phyloP scores from a whole-genome alignment of 1,140 invertebrate species.

The Aporrectodea caliginosa region DNA sequence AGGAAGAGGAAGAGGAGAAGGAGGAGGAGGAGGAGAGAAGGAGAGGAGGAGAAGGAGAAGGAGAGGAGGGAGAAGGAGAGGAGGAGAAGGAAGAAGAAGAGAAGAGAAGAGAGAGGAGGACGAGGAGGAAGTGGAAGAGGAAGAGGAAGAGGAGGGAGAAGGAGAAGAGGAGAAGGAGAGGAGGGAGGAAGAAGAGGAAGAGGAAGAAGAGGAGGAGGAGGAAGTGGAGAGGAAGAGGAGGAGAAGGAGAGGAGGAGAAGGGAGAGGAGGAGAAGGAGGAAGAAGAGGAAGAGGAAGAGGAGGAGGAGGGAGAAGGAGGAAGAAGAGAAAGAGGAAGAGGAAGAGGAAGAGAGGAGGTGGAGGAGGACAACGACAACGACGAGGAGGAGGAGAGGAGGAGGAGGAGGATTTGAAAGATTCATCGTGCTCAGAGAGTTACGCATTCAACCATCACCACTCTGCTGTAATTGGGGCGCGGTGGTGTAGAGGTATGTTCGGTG shows the following conservation, averaged over 20 bases:
- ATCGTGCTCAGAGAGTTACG: neutral
- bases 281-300: neutral
- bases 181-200: neutral
- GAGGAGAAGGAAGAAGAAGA: neutral
- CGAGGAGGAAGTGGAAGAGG: neutral
- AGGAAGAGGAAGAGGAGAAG: conserved; percentile 13
- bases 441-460: no score
- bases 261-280: conserved; percentile 9
- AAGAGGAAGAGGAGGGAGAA: neutral
- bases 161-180: neutral
- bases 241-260: no score
- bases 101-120: neutral
- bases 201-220: neutral
- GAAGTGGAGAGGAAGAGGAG: no score
- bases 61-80: neutral
- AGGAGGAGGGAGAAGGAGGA: neutral
- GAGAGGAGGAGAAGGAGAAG: neutral
- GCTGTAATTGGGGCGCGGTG: no score
- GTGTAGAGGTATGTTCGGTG: no score
- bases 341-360: neutral
- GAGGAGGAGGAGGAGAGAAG: neutral
- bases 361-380: neutral
- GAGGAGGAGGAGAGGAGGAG: neutral
- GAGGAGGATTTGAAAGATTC: neutral
- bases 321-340: conserved; percentile 5